Percentiles rank a stretch among this genome's conserved stretches.
phyloP scores from a whole-genome alignment of 1,140 invertebrate genomes.

The Drosophila hydei region DNA sequence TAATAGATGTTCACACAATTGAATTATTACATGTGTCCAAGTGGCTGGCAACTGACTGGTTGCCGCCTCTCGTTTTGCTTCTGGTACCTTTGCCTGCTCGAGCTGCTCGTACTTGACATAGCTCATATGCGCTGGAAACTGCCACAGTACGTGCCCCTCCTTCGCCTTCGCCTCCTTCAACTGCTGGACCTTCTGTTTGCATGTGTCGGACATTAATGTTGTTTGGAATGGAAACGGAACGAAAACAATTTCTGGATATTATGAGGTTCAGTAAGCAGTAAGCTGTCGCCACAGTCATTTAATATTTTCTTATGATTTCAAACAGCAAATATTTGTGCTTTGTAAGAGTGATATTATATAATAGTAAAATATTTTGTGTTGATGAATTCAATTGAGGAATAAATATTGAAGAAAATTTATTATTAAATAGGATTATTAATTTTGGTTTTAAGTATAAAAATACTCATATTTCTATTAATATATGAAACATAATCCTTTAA shows the following conservation, averaged over 20 bases:
- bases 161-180: slow-evolving; percentile 1
- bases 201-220: slow-evolving; percentile 66
- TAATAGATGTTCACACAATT: slow-evolving; percentile 83
- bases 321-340: slow-evolving; percentile 10
- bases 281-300: slow-evolving; percentile 6
- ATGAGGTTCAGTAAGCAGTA: slow-evolving; percentile 30
- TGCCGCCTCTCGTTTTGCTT: slow-evolving; percentile 23
- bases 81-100: background rate
- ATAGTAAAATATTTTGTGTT: background rate
- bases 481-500: no score
- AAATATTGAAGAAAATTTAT: background rate
- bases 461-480: no score
- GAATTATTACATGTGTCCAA: slow-evolving; percentile 82
- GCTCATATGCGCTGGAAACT: slow-evolving; percentile 43
- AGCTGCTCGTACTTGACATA: slow-evolving; percentile 45
- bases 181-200: slow-evolving; percentile 51
- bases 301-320: slow-evolving; percentile 20
- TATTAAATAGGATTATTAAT: background rate
- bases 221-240: slow-evolving; percentile 53
- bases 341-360: background rate
- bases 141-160: slow-evolving; percentile 3
- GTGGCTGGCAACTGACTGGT: slow-evolving; percentile 70
- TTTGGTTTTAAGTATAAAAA: no score
- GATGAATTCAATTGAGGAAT: background rate
- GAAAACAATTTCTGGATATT: slow-evolving; percentile 57